Base-by-base conservation (phyloP, 2,888 invertebrate species). In the Pocota personata region DNA sequence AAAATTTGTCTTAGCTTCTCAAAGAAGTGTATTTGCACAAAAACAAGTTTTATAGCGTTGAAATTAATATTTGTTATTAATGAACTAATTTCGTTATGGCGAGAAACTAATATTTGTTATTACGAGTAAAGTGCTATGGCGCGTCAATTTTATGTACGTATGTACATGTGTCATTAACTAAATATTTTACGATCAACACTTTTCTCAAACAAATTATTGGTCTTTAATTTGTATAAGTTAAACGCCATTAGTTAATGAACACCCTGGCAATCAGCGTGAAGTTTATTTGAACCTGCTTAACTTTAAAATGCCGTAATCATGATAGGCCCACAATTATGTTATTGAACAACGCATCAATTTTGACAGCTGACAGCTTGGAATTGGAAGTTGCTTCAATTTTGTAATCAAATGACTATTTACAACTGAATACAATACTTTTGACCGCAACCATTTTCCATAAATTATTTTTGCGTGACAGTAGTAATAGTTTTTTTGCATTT, bases 11-110 rank as follows among this genome's bases (percentile, higher is more conserved):
- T 8, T 12, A 48, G 7, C 30, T 32, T 19, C n/a, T 67, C 7
- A 12, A 66, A 67, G 8, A 50, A 14, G 24, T 52, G 6, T 24
- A n/a, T 35, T n/a, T 6, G 12, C 8, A 14, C 12, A 21, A 64
- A 52, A 67, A 37, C 52, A 24, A 16, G 64, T 64, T 64, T 46
- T 27, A 5, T 32, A 8, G 24, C 35, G 27, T 16, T 55, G 37
- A 27, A 40, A 55, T 27, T 40, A 55, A 52, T 50, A 67, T 67
- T 55, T 52, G 60, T 73, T 52, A 43, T 60, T 48, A 66, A 75
- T 35, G 55, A 16, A 19, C 19, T 24, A 21, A 40, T 40, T 3
- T 4, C 14, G 4, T 14, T 40, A 1, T 5, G 3, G 12, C 19
- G 19, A 24, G 52, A 27, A 55, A 67, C 19, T 40, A 30, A 37